A percentile compares a stretch with the other conserved stretches of the same genome.
phyloP scores from a whole-genome alignment of 2,888 invertebrate species.

The Erpobdella octoculata region DNA sequence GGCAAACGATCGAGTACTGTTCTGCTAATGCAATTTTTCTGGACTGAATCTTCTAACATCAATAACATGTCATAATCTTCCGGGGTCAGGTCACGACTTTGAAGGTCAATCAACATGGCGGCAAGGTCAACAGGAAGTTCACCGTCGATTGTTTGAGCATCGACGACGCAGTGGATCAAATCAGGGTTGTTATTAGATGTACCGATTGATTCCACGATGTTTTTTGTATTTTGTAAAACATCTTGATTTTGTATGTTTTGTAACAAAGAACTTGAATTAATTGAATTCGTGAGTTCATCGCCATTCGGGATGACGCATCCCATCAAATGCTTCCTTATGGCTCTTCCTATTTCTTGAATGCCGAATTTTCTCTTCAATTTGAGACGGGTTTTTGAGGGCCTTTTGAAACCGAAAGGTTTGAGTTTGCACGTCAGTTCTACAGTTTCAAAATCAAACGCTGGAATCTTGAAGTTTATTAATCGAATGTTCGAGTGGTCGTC shows the following conservation, averaged over 20 bases:
- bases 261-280: background rate
- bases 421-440: background rate
- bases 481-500: too few species aligned
- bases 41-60: conserved; percentile 44
- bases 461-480: too few species aligned
- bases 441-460: background rate
- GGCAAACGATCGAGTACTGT: conserved; percentile 34
- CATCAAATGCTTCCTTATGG: background rate
- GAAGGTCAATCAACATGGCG: conserved; percentile 43
- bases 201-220: background rate
- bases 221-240: too few species aligned
- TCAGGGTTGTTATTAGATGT: background rate
- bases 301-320: background rate
- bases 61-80: conserved; percentile 49
- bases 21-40: conserved; percentile 44
- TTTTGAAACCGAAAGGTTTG: background rate
- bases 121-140: conserved; percentile 36
- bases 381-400: background rate
- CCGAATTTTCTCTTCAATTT: background rate
- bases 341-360: background rate
- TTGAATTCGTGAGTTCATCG: background rate
- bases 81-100: conserved; percentile 49
- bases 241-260: background rate
- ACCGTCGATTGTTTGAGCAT: conserved; percentile 30
- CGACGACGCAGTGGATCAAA: conserved; percentile 5